These are phyloP conservation scores for Gortyna flavago DNA, from an alignment of 2,888 invertebrate species.

Conservation along the genomic window DNA sequence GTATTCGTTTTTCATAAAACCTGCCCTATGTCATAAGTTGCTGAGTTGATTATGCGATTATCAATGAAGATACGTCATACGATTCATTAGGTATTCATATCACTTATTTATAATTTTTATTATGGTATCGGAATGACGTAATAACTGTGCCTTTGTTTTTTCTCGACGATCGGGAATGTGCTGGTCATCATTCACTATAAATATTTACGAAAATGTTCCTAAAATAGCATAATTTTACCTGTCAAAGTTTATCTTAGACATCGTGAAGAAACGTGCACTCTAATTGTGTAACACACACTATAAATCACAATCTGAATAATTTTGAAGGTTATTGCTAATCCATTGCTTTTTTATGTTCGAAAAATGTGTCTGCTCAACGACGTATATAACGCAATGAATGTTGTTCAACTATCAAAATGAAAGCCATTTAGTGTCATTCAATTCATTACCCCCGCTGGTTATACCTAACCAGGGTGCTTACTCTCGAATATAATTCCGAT, in stretches of 20 bases:
- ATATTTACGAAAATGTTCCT: not conserved
- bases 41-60: slow-evolving; percentile 13
- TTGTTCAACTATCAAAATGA: not conserved
- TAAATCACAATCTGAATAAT: too few relatives aligned
- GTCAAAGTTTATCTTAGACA: not conserved
- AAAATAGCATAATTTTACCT: not conserved
- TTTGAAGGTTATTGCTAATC: not conserved
- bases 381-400: not conserved
- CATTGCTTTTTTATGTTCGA: not conserved
- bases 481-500: too few relatives aligned
- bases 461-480: too few relatives aligned
- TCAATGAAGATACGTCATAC: slow-evolving; percentile 24
- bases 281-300: not conserved
- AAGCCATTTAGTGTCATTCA: too few relatives aligned
- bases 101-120: slow-evolving; percentile 26
- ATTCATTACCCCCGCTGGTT: too few relatives aligned
- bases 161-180: not conserved
- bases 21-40: not conserved
- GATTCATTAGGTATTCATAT: slow-evolving; percentile 36
- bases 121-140: slow-evolving; percentile 14
- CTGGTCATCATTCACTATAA: not conserved
- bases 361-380: not conserved
- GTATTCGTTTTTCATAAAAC: not conserved
- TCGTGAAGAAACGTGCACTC: not conserved
- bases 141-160: slow-evolving; percentile 25